Evolutionary conservation across 2,113 vertebrate genomes (phyloP).

Genomic region (Salvelinus alpinus): DNA sequence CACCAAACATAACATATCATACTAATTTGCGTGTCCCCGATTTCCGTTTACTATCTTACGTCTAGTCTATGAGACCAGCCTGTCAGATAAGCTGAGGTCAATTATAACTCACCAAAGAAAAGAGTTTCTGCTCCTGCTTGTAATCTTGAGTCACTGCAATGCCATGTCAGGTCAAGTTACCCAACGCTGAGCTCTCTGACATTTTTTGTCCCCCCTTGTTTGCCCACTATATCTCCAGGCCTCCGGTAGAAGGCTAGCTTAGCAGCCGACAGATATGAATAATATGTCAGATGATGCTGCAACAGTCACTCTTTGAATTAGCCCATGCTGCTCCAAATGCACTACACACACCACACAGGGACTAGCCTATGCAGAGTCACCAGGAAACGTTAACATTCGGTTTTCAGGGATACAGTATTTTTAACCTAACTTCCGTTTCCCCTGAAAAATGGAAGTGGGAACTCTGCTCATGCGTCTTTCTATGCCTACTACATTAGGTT

Average conservation of each 20-base stretch:
- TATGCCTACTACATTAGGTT: neutral
- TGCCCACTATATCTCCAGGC: constrained; percentile 13
- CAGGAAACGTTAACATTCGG: too few species aligned
- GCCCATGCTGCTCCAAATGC: too few species aligned
- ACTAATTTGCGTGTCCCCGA: too few species aligned
- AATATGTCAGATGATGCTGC: neutral
- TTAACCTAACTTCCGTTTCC: too few species aligned
- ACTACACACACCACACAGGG: neutral
- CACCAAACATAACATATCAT: too few species aligned
- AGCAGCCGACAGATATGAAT: constrained; percentile 4
- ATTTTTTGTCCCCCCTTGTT: constrained; percentile 16
- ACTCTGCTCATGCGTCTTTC: too few species aligned
- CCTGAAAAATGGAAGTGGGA: too few species aligned
- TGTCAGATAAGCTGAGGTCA: neutral
- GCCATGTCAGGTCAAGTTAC: constrained; percentile 23
- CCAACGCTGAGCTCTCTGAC: constrained; percentile 16
- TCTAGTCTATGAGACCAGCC: too few species aligned
- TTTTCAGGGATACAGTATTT: too few species aligned
- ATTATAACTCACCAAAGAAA: neutral
- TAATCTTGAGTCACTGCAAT: constrained; percentile 23
- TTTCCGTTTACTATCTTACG: too few species aligned
- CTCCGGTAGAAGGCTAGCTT: neutral
- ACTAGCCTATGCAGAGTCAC: neutral
- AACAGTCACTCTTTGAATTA: too few species aligned
- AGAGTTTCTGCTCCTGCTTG: neutral